Percentiles rank a stretch among this genome's conserved stretches.
phyloP scores from a whole-genome alignment of 2,888 invertebrate genomes.

The Agriotes lineatus region DNA sequence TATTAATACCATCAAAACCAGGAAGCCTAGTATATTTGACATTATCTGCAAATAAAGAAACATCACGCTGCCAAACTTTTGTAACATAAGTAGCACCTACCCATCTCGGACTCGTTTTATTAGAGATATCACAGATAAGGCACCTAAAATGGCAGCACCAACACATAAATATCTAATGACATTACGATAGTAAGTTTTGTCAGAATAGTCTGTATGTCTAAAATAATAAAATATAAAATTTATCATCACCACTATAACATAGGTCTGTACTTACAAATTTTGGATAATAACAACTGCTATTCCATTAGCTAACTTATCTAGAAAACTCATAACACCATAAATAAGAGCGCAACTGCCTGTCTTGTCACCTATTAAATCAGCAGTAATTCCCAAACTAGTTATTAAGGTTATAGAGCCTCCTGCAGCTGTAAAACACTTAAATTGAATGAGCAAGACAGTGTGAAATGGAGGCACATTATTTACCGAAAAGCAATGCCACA shows the following conservation, averaged over 20 bases:
- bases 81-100: conserved; percentile 36
- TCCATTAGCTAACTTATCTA: conserved; percentile 92
- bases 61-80: background rate
- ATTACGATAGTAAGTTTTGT: conserved; percentile 69
- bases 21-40: conserved; percentile 41
- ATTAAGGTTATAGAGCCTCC: conserved; percentile 88
- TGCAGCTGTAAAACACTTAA: conserved; percentile 76
- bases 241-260: too few species aligned
- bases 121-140: conserved; percentile 62
- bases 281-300: conserved; percentile 86
- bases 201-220: conserved; percentile 64
- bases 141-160: conserved; percentile 68
- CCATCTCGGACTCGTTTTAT: conserved; percentile 52
- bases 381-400: conserved; percentile 87
- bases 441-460: too few species aligned
- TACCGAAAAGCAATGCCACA: conserved; percentile 80
- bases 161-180: conserved; percentile 71
- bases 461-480: too few species aligned
- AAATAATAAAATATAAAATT: too few species aligned
- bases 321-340: conserved; percentile 93
- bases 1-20: conserved; percentile 50
- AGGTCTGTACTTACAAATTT: conserved; percentile 76
- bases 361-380: conserved; percentile 87
- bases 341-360: conserved; percentile 91
- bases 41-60: conserved; percentile 38